Conservation (phyloP, 2,797 vertebrate species). For the Acropternis orthonyx region DNA sequence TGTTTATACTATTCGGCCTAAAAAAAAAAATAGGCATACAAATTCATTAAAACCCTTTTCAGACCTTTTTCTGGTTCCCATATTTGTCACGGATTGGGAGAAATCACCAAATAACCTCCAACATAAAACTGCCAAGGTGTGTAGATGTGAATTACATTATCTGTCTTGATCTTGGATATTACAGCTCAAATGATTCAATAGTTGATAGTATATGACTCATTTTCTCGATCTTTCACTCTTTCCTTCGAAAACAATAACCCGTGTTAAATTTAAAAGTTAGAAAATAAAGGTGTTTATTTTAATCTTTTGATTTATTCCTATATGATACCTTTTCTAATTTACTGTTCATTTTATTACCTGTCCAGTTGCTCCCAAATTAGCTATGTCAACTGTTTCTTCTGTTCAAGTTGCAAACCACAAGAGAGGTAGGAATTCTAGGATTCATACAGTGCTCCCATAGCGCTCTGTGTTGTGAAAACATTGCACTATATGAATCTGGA, state of each 20-base stretch:
- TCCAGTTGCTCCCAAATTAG: conserved; percentile 93
- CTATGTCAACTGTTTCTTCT: conserved; percentile 92
- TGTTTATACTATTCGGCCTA: neutral
- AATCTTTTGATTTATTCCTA: conserved; percentile 68
- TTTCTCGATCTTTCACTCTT: neutral
- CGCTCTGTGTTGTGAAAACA: conserved; percentile 78
- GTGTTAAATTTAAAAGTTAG: neutral
- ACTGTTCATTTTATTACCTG: conserved; percentile 83
- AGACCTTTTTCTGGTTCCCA: neutral
- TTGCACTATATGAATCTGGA: conserved; percentile 85
- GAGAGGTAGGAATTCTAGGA: conserved; percentile 93
- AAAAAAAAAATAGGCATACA: neutral
- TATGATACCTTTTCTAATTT: conserved; percentile 70
- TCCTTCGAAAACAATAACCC: neutral
- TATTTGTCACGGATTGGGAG: neutral
- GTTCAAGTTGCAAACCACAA: conserved; percentile 96
- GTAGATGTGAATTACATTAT: neutral
- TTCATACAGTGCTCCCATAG: conserved; percentile 83
- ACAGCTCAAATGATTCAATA: neutral
- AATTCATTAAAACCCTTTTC: neutral
- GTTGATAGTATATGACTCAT: neutral
- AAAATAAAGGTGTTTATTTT: conserved; percentile 62
- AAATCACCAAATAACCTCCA: neutral
- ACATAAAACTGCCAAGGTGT: neutral
- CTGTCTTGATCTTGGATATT: neutral